Percentiles rank a stretch among this genome's conserved stretches.
Conservation (phyloP, 92 coral and sea anemone genomes). For the Parazoanthus atlanticus region DNA sequence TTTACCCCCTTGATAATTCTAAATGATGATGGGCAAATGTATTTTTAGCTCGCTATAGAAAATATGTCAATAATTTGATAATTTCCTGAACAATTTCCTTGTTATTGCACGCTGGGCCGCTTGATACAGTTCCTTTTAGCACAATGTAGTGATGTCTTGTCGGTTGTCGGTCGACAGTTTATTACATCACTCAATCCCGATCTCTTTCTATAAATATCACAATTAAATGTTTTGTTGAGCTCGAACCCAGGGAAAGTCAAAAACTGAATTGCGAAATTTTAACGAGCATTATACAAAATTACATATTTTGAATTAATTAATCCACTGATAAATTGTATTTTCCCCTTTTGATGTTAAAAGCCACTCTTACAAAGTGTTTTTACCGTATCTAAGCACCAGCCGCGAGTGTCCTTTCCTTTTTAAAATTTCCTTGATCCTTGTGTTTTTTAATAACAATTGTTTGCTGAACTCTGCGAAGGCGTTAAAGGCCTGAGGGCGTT, state of each 20-base stretch:
- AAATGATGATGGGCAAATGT: background rate
- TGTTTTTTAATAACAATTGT: background rate
- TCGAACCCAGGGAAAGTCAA: background rate
- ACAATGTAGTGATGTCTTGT: background rate
- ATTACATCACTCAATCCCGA: background rate
- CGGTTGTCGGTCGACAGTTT: background rate
- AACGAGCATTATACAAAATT: no score
- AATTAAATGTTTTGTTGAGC: background rate
- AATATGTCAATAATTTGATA: background rate
- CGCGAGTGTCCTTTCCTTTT: background rate
- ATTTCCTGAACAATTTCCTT: background rate
- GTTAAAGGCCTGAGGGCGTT: background rate
- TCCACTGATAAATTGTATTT: background rate
- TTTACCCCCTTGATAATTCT: background rate
- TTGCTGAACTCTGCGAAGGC: background rate
- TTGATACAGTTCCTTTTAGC: background rate
- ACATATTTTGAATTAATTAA: no score
- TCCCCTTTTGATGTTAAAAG: background rate
- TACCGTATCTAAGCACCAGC: background rate
- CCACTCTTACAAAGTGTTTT: background rate
- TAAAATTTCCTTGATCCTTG: background rate
- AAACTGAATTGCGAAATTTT: background rate
- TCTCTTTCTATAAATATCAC: background rate
- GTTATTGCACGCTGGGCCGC: background rate
- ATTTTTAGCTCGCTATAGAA: background rate